Evolutionary conservation across 35 echinoderm and acorn worm species (phyloP).

Genomic region (Anneissia japonica): DNA sequence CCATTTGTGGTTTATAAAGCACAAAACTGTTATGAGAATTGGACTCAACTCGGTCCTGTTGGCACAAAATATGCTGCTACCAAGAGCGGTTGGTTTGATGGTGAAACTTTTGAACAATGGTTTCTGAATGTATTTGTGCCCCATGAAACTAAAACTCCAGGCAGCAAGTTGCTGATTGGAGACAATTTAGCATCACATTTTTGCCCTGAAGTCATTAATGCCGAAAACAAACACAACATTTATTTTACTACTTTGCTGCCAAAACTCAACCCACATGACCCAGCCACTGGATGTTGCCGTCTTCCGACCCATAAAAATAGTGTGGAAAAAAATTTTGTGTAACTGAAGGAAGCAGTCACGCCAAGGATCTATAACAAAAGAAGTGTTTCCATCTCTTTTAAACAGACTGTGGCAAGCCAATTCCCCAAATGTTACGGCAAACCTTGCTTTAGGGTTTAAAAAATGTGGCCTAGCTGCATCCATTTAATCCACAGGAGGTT

Average conservation of each 20-base stretch:
- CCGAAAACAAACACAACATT: not conserved
- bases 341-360: not conserved
- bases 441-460: not conserved
- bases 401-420: not conserved
- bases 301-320: not conserved
- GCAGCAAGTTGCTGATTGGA: conserved; percentile 5
- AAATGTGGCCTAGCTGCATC: too few relatives aligned
- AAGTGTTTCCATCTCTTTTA: not conserved
- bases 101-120: conserved; percentile 11
- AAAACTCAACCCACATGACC: not conserved
- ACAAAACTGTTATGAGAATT: too few relatives aligned
- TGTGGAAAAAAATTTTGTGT: not conserved
- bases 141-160: not conserved
- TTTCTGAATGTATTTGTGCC: conserved; percentile 30
- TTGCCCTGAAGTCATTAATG: not conserved
- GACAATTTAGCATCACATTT: conserved; percentile 32
- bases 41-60: not conserved
- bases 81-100: conserved; percentile 15
- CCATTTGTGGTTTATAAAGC: too few relatives aligned
- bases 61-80: conserved; percentile 28
- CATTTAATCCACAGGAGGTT: too few relatives aligned
- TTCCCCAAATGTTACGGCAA: not conserved
- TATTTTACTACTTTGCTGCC: not conserved
- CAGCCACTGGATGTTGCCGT: not conserved
- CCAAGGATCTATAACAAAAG: not conserved